These are phyloP conservation scores for Gymnorhina tibicen DNA, from an alignment of 2,113 vertebrate genomes.

Conservation along the genomic window DNA sequence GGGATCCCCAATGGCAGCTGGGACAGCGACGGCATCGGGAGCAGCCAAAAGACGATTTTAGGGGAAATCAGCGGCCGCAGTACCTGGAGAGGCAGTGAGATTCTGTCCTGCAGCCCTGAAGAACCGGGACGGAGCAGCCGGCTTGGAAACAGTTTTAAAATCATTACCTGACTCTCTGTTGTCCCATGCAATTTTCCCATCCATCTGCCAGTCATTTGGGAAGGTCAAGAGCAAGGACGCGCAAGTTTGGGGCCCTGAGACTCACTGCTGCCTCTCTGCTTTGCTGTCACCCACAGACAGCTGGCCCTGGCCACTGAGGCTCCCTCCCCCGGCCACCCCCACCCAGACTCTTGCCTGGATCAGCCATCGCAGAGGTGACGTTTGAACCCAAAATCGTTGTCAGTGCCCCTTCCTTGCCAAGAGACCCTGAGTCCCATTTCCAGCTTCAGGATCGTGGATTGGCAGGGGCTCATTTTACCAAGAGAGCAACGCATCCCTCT, in stretches of 20 bases:
- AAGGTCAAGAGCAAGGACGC: neutral
- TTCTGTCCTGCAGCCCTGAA: neutral
- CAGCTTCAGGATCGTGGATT: neutral
- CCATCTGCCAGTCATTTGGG: slow-evolving; percentile 39
- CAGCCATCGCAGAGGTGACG: neutral
- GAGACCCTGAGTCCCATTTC: neutral
- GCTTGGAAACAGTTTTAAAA: neutral
- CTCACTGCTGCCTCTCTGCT: neutral
- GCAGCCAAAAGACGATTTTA: neutral
- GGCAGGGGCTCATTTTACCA: neutral
- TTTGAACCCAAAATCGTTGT: neutral
- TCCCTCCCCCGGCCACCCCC: neutral
- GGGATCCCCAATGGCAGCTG: neutral
- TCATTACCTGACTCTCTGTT: neutral
- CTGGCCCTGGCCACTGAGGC: neutral
- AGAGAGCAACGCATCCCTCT: neutral
- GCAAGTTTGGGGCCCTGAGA: neutral
- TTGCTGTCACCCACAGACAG: neutral
- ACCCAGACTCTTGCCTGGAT: neutral
- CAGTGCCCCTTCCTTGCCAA: neutral
- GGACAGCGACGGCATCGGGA: fast-evolving
- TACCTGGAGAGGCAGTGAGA: neutral
- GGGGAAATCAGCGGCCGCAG: neutral
- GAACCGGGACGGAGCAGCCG: neutral
- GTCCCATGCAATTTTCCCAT: slow-evolving; percentile 2